Evolutionary conservation across 2,113 vertebrate genomes (phyloP).

Genomic region (Scolopax mira): DNA sequence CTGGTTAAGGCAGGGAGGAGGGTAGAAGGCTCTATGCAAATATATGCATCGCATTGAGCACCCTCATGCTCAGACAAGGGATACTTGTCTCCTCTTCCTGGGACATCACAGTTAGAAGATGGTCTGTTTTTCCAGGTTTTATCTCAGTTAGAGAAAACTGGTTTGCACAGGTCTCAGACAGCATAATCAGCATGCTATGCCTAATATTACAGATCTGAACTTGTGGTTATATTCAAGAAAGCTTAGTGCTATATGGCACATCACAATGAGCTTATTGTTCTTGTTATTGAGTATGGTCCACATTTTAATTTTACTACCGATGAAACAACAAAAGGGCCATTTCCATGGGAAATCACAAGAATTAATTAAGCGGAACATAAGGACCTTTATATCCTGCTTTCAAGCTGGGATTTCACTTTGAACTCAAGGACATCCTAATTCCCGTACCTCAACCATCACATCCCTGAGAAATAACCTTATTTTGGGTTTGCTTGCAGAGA

Average conservation of each 20-base stretch:
- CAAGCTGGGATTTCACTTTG: neutral
- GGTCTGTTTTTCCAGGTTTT: neutral
- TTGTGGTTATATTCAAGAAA: neutral
- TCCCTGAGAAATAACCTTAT: neutral
- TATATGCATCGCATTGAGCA: fast-evolving
- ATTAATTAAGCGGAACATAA: constrained; percentile 30
- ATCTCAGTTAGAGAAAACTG: neutral
- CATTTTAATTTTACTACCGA: neutral
- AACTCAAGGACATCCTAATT: neutral
- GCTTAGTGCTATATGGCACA: neutral
- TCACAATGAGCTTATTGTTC: constrained; percentile 5
- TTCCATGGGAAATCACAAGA: neutral
- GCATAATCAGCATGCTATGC: neutral
- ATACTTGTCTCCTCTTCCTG: neutral
- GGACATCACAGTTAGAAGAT: neutral
- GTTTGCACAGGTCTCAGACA: neutral
- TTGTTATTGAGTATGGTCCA: neutral
- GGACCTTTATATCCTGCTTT: neutral
- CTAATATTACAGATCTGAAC: neutral
- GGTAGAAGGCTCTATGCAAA: neutral
- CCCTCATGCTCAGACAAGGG: fast-evolving
- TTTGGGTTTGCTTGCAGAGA: neutral
- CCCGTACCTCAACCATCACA: neutral
- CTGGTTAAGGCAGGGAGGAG: neutral
- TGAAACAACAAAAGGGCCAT: neutral